Conservation (phyloP, 1,140 invertebrate species). For the Apis laboriosa region DNA sequence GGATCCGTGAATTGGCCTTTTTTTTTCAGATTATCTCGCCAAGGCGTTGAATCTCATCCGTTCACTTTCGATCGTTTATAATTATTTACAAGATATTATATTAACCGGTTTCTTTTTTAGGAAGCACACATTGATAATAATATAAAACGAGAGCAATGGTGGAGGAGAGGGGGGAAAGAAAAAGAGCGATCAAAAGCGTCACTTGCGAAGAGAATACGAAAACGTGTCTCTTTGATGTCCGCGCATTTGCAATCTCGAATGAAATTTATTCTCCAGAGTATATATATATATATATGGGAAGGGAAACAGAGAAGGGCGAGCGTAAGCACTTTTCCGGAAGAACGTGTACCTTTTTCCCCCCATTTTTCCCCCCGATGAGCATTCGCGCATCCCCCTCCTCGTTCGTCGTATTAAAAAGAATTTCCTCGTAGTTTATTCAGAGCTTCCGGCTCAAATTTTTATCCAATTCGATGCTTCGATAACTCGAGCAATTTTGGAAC, state of each 20-base stretch:
- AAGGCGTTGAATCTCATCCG: too few species aligned
- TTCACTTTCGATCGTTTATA: too few species aligned
- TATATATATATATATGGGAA: not conserved
- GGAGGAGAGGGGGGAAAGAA: not conserved
- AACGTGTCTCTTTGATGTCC: slow-evolving; percentile 27
- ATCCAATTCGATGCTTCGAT: too few species aligned
- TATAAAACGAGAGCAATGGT: not conserved
- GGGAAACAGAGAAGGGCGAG: not conserved
- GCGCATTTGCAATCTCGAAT: slow-evolving; percentile 18
- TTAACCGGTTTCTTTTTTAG: too few species aligned
- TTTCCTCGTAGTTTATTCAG: too few species aligned
- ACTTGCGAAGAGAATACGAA: slow-evolving; percentile 43
- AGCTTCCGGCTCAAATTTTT: too few species aligned
- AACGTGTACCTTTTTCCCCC: not conserved
- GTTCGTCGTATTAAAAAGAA: too few species aligned
- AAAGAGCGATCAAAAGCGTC: slow-evolving; percentile 32
- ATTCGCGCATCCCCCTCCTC: not conserved
- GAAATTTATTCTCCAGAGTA: slow-evolving; percentile 23
- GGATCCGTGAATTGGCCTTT: too few species aligned
- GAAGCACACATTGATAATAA: too few species aligned
- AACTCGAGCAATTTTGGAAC: too few species aligned
- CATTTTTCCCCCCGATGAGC: not conserved
- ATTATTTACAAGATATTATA: too few species aligned
- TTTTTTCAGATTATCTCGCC: too few species aligned
- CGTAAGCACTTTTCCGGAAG: slow-evolving; percentile 1